These are phyloP conservation scores for Lamellibrachia columna DNA, from an alignment of 2,888 invertebrate species.

Conservation along the genomic window DNA sequence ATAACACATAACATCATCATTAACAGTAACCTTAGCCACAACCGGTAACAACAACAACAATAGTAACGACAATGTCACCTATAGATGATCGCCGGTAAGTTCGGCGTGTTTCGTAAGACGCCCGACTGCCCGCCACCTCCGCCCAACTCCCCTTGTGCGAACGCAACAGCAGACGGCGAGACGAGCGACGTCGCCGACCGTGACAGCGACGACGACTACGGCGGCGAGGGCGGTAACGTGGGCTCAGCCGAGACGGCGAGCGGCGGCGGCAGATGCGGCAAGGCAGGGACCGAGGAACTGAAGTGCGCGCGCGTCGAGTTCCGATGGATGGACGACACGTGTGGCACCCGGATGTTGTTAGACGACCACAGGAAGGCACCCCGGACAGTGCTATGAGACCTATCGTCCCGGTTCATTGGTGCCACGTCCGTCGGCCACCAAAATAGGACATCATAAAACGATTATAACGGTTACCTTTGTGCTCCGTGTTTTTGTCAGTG, in stretches of 20 bases:
- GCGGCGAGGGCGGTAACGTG: background rate
- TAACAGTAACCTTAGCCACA: background rate
- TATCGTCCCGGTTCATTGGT: background rate
- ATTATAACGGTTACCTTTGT: background rate
- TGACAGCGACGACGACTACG: background rate
- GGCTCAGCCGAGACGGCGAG: background rate
- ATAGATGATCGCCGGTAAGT: background rate
- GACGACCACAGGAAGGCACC: background rate
- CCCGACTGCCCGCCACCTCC: conserved; percentile 3
- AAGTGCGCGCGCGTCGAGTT: background rate
- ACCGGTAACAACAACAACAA: background rate
- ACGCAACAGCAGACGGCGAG: background rate
- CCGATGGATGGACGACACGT: background rate
- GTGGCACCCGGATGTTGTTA: background rate
- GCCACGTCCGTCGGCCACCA: background rate
- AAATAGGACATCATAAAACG: background rate
- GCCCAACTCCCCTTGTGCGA: background rate
- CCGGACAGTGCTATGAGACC: background rate
- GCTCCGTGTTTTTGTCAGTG: background rate
- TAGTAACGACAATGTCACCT: background rate
- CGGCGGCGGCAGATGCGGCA: background rate
- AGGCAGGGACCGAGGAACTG: background rate
- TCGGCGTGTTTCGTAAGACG: background rate
- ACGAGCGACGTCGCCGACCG: background rate
- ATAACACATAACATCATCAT: background rate